Base-by-base conservation (phyloP, 2,113 vertebrate species). In the Pterocles burchelli region DNA sequence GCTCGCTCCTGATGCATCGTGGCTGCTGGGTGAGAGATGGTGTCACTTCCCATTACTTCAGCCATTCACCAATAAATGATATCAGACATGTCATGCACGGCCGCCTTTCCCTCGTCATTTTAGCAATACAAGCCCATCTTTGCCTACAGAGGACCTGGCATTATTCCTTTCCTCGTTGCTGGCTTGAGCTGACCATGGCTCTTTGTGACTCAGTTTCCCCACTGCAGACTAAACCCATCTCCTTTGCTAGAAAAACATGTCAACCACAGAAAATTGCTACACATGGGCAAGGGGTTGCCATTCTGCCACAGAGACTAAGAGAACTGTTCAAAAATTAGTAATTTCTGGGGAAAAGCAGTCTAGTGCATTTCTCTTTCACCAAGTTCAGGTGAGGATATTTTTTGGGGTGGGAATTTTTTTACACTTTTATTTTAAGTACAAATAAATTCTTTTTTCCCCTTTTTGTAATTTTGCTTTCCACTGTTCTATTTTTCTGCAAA, bases 1-100 rank as follows among this genome's bases (percentile, higher is more conserved):
- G 31, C 15, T 25, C 0, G 0, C 74, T 34, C 7, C 51, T 31
- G 41, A 41, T 19, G 46, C 19, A 13, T 34, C 3, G 2, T 11
- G 51, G 49, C 68, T 76, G 59, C 63, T 34, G 38, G 24, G 38
- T 63, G 67, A 62, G 57, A 25, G 43, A 25, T 15, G 6, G n/a
- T 58, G 78, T 52, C 58, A 38, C 52, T 33, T 84, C 57, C 36
- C 51, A 75, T 76, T 19, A 28, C 38, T 63, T 43, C 54, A 88
- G 43, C 43, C 73, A 11, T 51, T 55, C 73, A 25, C 58, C 63
- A 33, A 7, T 11, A 48, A 49, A 31, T 5, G 3, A 16, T 26
- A 21, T n/a, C 5, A 49, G 45, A 28, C 36, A 41, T 13, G 36
- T 22, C 55, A 24, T 0, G 2, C 61, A 1, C 4, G 36, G 63